Evolutionary conservation across 2,888 invertebrate species (phyloP).

Genomic region (Conops quadrifasciatus): DNA sequence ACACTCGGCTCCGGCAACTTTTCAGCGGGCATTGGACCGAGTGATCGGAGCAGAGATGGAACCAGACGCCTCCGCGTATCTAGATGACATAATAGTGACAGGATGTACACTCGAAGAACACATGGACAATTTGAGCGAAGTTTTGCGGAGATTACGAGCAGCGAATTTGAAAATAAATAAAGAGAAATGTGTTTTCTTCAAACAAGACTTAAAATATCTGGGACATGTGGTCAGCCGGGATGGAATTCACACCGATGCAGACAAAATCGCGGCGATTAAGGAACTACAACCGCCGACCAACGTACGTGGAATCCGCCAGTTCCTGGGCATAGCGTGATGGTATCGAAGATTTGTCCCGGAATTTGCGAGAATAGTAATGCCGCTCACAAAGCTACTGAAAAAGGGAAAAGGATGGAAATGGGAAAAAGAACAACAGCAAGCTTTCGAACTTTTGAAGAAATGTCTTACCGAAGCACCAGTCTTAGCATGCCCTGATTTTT

Average conservation of each 20-base stretch:
- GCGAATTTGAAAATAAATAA: too few relatives aligned
- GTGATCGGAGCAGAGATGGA: constrained; percentile 3
- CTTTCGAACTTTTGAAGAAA: constrained; percentile 30
- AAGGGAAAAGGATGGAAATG: constrained; percentile 34
- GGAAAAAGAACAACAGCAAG: constrained; percentile 25
- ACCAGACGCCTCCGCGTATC: not conserved
- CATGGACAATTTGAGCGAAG: not conserved
- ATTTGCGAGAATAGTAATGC: not conserved
- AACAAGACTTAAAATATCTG: constrained; percentile 20
- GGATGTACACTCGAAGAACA: not conserved
- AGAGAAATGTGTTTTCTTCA: too few relatives aligned
- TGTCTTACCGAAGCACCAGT: too few relatives aligned
- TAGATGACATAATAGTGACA: not conserved
- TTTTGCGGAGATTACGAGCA: constrained; percentile 1
- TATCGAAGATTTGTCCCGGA: too few relatives aligned
- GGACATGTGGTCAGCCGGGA: constrained; percentile 23
- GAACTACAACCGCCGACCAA: constrained; percentile 14
- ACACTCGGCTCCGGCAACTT: too few relatives aligned
- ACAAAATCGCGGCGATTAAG: constrained; percentile 30
- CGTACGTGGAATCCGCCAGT: constrained; percentile 7
- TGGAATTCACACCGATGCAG: constrained; percentile 27
- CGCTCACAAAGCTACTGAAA: constrained; percentile 32
- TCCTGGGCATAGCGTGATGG: constrained; percentile 34
- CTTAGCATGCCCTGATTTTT: too few relatives aligned
- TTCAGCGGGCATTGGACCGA: too few relatives aligned